These are phyloP conservation scores for Myotis davidii DNA, from an alignment of 2,113 vertebrate genomes.

Conservation along the genomic window DNA sequence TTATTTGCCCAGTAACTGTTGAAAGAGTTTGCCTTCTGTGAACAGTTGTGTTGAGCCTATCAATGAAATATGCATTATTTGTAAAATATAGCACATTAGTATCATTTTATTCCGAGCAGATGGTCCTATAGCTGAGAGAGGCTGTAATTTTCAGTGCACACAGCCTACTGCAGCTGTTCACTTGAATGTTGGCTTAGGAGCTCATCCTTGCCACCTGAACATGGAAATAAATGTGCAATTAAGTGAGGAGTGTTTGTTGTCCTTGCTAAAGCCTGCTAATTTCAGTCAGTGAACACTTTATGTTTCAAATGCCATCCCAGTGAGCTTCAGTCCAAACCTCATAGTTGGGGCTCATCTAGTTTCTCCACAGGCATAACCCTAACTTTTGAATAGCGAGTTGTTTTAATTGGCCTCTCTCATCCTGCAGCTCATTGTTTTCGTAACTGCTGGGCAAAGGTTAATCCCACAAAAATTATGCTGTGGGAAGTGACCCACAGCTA, in stretches of 20 bases:
- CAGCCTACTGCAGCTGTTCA: conserved; percentile 87
- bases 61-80: conserved; percentile 84
- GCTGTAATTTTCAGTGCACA: conserved; percentile 82
- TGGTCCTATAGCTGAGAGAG: conserved; percentile 84
- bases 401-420: conserved; percentile 63
- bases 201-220: conserved; percentile 85
- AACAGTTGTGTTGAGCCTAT: conserved; percentile 83
- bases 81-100: conserved; percentile 84
- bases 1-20: conserved; percentile 80
- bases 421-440: conserved; percentile 54
- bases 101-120: conserved; percentile 87
- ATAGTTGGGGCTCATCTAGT: conserved; percentile 30
- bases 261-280: conserved; percentile 78
- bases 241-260: conserved; percentile 82
- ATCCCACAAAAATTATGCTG: conserved; percentile 16
- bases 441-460: conserved; percentile 62
- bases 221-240: conserved; percentile 83
- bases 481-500: conserved; percentile 44
- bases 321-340: conserved; percentile 58
- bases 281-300: conserved; percentile 75
- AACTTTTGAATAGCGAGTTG: conserved; percentile 48
- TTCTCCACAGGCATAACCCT: conserved; percentile 26
- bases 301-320: conserved; percentile 57
- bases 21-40: conserved; percentile 80
- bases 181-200: conserved; percentile 85